Base-by-base conservation (phyloP, 1,140 invertebrate genomes). In the Drosophila kikkawai region DNA sequence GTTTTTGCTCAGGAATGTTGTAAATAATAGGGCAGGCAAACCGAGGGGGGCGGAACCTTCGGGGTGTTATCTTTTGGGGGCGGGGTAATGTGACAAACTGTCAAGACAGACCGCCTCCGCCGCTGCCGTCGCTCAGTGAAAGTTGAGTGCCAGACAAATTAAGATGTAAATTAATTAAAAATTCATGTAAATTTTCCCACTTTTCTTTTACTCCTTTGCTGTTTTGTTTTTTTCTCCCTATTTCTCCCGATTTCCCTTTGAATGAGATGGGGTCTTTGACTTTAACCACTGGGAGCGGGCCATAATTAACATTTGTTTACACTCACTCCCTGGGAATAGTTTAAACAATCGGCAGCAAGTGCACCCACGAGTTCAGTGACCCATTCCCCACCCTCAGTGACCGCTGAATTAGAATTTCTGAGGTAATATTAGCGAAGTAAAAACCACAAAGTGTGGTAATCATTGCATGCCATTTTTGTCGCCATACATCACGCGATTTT, bases 1-100 rank as follows among this genome's bases (percentile, higher is more conserved):
- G 77, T 81, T 85, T 80, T 47, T 56, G 41, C 32, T 51, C 51
- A 50, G 75, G 65, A 79, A 77, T 77, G 63, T 61, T 58, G 68
- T 59, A 37, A 74, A 41, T 56, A 59, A 73, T 71, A 58, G 53
- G 50, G 19, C 36, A 19, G 34, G 17, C 8, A 55, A 22, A 22
- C 2, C 17, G 51, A 15, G 51, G n/a, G 32, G 7, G 2, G 1
- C 3, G 47, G 32, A 34, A 13, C 8, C 19, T 22, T 5, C 22
- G 19, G 36, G 44, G 65, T 15, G 22, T 59, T 56, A 7, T 13
- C 4, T 42, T 41, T 37, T 7, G 57, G 61, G 61, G 58, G 22
- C 12, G 42, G 57, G 22, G 32, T 48, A 32, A 29, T 64, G 63
- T 53, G 67, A 68, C 67, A 55, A 70, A 70, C 67, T 70, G 63